Conservation (phyloP, 2,888 invertebrate species). For the Clistopyga incitator region DNA sequence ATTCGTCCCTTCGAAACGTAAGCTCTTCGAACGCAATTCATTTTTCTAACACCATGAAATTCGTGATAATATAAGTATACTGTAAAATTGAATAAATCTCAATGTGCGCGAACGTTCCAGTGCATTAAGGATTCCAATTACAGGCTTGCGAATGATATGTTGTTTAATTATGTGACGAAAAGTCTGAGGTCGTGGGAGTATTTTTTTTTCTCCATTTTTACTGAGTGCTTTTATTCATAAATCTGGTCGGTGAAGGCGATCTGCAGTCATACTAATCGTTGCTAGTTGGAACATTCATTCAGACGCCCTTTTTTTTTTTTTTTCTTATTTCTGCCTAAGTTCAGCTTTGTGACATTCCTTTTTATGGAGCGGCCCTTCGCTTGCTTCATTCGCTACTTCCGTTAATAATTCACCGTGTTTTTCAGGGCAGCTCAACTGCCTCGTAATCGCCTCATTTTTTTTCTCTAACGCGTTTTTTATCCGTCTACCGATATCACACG, state of each 20-base stretch:
- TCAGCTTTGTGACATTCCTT: slow-evolving; percentile 18
- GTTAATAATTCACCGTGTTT: not conserved
- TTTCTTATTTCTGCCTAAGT: not conserved
- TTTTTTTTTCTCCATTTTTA: not conserved
- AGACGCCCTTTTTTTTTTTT: slow-evolving; percentile 7
- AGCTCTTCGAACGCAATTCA: not conserved
- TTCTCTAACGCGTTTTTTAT: not conserved
- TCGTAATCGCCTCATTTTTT: not conserved
- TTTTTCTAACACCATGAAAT: not conserved
- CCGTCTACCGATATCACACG: not conserved
- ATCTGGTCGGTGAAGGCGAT: slow-evolving; percentile 12
- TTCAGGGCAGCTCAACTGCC: not conserved
- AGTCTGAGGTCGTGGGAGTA: slow-evolving; percentile 22
- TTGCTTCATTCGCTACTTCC: not conserved
- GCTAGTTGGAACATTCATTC: not conserved
- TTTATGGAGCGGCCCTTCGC: not conserved
- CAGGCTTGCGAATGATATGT: not conserved
- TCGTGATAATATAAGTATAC: not conserved
- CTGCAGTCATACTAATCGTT: not conserved
- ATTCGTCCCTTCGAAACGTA: slow-evolving; percentile 21
- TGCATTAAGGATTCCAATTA: slow-evolving; percentile 76
- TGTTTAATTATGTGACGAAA: slow-evolving; percentile 9
- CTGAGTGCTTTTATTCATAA: not conserved
- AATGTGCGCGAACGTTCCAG: slow-evolving; percentile 28
- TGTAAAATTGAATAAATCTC: slow-evolving; percentile 9